Conservation (phyloP, 2,113 vertebrate genomes). For the Illadopsis cleaveri region DNA sequence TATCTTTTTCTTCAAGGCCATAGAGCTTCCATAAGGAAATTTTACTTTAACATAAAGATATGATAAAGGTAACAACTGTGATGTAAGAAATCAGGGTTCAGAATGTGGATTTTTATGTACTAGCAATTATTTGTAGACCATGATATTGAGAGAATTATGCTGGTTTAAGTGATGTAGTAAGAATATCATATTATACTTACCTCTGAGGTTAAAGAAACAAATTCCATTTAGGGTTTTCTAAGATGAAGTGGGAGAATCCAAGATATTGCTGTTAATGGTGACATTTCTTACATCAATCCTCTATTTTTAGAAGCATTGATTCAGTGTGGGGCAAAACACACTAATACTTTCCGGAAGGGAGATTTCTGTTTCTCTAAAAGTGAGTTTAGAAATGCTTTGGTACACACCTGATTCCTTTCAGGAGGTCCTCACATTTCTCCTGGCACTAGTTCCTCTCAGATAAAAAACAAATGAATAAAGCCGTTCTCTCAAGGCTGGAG, state of each 20-base stretch:
- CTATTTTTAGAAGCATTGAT: neutral
- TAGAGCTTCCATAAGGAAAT: neutral
- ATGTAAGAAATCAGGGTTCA: neutral
- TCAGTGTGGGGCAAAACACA: accelerated
- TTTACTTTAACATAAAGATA: neutral
- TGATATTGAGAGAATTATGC: accelerated
- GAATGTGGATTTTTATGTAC: neutral
- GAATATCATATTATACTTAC: neutral
- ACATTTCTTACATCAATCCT: neutral
- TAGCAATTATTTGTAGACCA: neutral
- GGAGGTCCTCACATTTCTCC: neutral
- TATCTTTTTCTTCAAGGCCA: neutral
- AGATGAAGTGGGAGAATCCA: neutral
- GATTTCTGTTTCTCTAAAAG: neutral
- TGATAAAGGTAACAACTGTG: neutral
- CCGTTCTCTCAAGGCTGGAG: neutral
- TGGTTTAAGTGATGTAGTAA: neutral
- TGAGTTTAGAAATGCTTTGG: neutral
- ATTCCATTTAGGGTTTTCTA: neutral
- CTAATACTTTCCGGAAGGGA: neutral
- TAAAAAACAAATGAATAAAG: neutral
- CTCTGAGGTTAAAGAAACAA: neutral
- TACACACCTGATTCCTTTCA: neutral
- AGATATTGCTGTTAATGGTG: neutral
- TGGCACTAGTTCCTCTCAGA: neutral